phyloP scores from a whole-genome alignment of 2,888 invertebrate genomes.

The Pterobdella sp. region DNA sequence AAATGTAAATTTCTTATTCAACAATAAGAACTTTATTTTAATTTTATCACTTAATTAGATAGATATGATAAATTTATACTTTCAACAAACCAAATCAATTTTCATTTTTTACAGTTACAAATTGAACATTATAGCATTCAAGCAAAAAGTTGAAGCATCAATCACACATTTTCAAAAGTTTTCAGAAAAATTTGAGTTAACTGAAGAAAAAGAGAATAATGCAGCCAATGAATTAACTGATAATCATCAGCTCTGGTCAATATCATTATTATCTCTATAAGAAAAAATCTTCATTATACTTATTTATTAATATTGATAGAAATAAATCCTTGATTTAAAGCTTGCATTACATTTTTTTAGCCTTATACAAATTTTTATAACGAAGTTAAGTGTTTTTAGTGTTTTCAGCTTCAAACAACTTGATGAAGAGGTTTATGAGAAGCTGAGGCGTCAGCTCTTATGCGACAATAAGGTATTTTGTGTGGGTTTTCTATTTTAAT shows the following conservation, averaged over 20 bases:
- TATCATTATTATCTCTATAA: neutral
- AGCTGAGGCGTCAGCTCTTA: neutral
- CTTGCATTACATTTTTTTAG: too few relatives aligned
- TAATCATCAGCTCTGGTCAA: neutral
- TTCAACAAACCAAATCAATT: too few relatives aligned
- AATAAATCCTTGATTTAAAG: neutral
- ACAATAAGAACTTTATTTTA: neutral
- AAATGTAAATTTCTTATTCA: too few relatives aligned
- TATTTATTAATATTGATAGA: neutral
- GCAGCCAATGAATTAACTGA: neutral
- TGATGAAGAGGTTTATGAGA: neutral
- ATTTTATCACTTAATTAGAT: neutral
- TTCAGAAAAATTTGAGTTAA: neutral
- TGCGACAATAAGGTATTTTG: neutral
- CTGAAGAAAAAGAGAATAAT: neutral
- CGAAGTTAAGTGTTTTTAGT: too few relatives aligned
- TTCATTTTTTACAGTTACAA: neutral
- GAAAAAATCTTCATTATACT: neutral
- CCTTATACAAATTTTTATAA: too few relatives aligned
- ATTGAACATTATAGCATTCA: neutral
- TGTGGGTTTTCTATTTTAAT: too few relatives aligned
- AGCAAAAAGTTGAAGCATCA: neutral
- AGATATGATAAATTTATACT: neutral
- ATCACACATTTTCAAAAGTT: neutral
- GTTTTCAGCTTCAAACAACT: neutral